These are phyloP conservation scores for Ammodytes marinus DNA, from an alignment of 2,113 vertebrate genomes.

Conservation along the genomic window DNA sequence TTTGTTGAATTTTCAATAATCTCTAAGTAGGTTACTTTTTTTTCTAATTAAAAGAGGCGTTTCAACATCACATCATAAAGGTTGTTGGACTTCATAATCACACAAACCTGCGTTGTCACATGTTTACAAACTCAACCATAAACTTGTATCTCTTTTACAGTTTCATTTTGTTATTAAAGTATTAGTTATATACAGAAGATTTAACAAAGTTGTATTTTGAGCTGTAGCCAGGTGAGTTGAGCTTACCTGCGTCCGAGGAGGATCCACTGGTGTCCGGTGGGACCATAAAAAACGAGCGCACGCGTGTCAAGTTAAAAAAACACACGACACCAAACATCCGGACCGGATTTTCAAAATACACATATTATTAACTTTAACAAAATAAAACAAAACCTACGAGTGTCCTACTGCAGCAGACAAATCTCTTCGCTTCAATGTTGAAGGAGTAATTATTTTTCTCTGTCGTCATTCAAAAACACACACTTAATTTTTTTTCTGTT, in stretches of 20 bases:
- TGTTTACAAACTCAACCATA: not conserved
- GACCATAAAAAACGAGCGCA: constrained; percentile 1
- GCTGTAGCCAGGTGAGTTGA: constrained; percentile 2
- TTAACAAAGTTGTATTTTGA: not conserved
- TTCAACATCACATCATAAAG: not conserved
- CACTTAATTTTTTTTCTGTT: no score
- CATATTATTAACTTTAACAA: no score
- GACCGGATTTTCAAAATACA: constrained; percentile 50
- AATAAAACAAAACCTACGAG: not conserved
- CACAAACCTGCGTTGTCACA: not conserved
- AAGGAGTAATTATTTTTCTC: no score
- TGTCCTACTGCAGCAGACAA: not conserved
- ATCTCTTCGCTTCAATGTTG: no score
- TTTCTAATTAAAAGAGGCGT: not conserved
- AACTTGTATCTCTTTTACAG: not conserved
- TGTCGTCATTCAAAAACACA: no score
- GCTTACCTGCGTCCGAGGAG: constrained; percentile 61
- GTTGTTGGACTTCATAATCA: not conserved
- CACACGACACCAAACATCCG: not conserved
- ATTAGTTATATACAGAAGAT: fast-evolving
- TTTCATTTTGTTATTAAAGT: not conserved
- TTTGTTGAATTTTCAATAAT: not conserved
- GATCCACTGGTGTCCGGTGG: constrained; percentile 44
- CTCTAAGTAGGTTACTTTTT: fast-evolving
- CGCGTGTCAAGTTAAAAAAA: constrained; percentile 44